Percentiles rank a stretch among this genome's conserved stretches.
Evolutionary conservation across 2,113 vertebrate species (phyloP).

Genomic region (Oplegnathus fasciatus): DNA sequence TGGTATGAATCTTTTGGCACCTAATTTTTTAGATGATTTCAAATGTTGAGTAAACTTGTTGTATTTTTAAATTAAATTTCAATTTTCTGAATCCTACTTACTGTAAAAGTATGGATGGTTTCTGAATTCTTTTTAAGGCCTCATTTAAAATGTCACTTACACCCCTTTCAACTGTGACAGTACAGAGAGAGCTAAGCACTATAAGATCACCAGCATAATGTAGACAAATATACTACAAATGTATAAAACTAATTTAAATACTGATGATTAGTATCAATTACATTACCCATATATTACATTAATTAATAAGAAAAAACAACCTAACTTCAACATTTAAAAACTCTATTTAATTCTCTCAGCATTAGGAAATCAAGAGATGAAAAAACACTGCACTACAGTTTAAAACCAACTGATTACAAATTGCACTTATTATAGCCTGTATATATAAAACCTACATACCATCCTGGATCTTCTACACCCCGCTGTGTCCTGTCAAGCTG

Average conservation of each 20-base stretch:
- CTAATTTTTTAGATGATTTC: neutral
- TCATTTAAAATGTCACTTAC: constrained; percentile 20
- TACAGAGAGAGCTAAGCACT: neutral
- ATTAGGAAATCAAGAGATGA: neutral
- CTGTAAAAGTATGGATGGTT: neutral
- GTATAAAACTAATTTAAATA: neutral
- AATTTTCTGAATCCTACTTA: neutral
- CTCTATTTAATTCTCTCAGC: neutral
- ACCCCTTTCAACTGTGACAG: neutral
- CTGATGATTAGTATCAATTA: constrained; percentile 14
- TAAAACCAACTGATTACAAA: neutral
- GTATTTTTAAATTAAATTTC: neutral
- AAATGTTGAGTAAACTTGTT: neutral
- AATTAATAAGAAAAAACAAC: neutral
- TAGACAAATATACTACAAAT: neutral
- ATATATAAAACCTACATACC: neutral
- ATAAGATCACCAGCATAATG: neutral
- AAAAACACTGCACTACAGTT: neutral
- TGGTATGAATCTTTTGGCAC: too few relatives aligned
- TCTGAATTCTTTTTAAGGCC: neutral
- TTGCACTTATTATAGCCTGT: neutral
- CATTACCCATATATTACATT: neutral
- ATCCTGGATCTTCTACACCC: neutral
- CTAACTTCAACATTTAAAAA: neutral
- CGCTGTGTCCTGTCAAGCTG: neutral